These are phyloP conservation scores for Dynastes maya DNA, from an alignment of 2,888 invertebrate genomes.

Conservation along the genomic window DNA sequence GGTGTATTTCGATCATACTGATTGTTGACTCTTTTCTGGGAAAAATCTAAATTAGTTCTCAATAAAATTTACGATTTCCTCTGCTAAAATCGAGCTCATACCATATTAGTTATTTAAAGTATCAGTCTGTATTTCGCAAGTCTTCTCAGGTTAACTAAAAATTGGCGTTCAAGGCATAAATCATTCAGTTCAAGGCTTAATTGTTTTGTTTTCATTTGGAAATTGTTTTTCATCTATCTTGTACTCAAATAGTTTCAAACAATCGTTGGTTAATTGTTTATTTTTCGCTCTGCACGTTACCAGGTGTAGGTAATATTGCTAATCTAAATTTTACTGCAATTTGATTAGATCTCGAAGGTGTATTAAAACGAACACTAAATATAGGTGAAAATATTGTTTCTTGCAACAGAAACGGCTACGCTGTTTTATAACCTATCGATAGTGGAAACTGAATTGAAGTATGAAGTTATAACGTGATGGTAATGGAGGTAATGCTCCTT, in stretches of 20 bases:
- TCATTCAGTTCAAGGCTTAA: too few relatives aligned
- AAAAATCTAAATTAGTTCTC: slow-evolving; percentile 12
- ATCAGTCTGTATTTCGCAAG: too few relatives aligned
- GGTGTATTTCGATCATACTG: neutral
- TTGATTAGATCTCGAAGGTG: neutral
- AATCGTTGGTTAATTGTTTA: too few relatives aligned
- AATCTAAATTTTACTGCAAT: too few relatives aligned
- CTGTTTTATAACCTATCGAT: neutral
- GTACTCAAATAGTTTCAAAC: too few relatives aligned
- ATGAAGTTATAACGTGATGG: slow-evolving; percentile 2
- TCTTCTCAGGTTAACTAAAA: too few relatives aligned
- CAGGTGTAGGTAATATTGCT: too few relatives aligned
- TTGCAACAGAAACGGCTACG: slow-evolving; percentile 10
- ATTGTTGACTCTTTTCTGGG: neutral
- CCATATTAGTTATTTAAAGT: neutral
- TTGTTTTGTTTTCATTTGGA: too few relatives aligned
- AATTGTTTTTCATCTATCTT: too few relatives aligned
- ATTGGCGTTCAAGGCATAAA: too few relatives aligned
- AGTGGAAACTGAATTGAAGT: neutral
- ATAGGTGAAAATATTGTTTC: slow-evolving; percentile 18
- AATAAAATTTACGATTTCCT: slow-evolving; percentile 31
- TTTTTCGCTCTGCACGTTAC: too few relatives aligned
- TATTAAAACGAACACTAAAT: neutral
- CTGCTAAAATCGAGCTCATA: neutral
- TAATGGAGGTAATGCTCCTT: neutral